Evolutionary conservation across 2,797 vertebrate genomes (phyloP).

Genomic region (Macropodus opercularis): DNA sequence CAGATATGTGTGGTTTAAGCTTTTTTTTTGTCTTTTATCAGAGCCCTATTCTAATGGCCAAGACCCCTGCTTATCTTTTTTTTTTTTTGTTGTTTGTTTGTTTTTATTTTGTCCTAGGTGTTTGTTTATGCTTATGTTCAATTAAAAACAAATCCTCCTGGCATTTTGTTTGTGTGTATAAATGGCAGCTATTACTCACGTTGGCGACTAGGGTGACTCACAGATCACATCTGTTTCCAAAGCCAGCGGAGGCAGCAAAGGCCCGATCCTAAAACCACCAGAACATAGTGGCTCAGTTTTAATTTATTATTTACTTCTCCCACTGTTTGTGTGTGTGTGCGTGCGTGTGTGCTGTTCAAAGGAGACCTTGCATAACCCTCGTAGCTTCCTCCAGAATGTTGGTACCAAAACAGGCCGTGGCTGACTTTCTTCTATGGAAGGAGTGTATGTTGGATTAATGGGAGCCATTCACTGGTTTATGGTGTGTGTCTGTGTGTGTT

Average conservation of each 20-base stretch:
- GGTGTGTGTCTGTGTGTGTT: background rate
- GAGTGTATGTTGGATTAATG: slow-evolving; percentile 48
- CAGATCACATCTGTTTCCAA: slow-evolving; percentile 72
- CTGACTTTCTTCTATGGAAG: slow-evolving; percentile 44
- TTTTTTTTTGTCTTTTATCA: slow-evolving; percentile 30
- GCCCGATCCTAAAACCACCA: slow-evolving; percentile 59
- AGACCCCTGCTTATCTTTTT: slow-evolving; percentile 2
- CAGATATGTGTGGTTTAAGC: background rate
- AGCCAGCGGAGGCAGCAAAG: slow-evolving; percentile 49
- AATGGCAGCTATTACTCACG: slow-evolving; percentile 70
- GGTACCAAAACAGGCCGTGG: slow-evolving; percentile 39
- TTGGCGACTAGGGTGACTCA: slow-evolving; percentile 68
- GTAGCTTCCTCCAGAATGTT: slow-evolving; percentile 43
- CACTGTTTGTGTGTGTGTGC: slow-evolving; percentile 9
- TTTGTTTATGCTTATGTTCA: slow-evolving; percentile 6
- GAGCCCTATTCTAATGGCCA: background rate
- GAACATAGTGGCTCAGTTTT: slow-evolving; percentile 53
- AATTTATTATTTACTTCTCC: slow-evolving; percentile 50
- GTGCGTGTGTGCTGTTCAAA: slow-evolving; percentile 27
- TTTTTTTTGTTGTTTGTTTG: accelerated
- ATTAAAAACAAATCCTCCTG: slow-evolving; percentile 6
- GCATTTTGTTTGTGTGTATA: slow-evolving; percentile 22
- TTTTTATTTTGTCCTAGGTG: too few species aligned
- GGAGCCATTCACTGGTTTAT: slow-evolving; percentile 38
- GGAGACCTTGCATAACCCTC: slow-evolving; percentile 29